Evolutionary conservation across 2,797 vertebrate species (phyloP).

Genomic region (Microcaecilia unicolor): DNA sequence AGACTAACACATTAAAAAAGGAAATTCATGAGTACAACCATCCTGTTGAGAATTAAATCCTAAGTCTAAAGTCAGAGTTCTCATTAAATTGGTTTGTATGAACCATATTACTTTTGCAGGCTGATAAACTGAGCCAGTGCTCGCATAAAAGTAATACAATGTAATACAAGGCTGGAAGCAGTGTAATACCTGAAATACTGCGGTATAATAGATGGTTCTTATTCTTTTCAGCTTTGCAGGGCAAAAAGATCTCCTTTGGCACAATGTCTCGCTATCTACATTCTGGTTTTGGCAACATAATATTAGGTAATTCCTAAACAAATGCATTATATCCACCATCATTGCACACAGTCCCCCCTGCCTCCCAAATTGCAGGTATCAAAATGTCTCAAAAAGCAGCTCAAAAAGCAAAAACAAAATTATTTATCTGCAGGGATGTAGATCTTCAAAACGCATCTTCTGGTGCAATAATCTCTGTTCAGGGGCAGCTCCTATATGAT

Average conservation of each 20-base stretch:
- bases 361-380: no score
- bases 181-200: background rate
- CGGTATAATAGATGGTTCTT: accelerated
- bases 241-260: background rate
- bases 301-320: background rate
- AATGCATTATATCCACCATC: no score
- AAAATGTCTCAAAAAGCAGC: no score
- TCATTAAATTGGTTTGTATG: conserved; percentile 14
- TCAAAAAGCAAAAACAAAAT: no score
- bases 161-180: conserved; percentile 8
- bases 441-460: background rate
- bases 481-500: no score
- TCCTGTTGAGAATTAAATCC: conserved; percentile 8
- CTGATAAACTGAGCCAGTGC: conserved; percentile 4
- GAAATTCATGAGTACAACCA: conserved; percentile 14
- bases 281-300: background rate
- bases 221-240: background rate
- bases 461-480: no score
- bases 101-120: conserved; percentile 11
- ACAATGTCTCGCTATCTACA: background rate
- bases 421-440: accelerated
- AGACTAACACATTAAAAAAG: conserved; percentile 16
- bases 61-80: background rate
- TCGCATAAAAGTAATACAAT: conserved; percentile 6
- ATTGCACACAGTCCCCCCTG: no score